Evolutionary conservation across 1,140 invertebrate genomes (phyloP).

Genomic region (Drosophila subpulchrella): DNA sequence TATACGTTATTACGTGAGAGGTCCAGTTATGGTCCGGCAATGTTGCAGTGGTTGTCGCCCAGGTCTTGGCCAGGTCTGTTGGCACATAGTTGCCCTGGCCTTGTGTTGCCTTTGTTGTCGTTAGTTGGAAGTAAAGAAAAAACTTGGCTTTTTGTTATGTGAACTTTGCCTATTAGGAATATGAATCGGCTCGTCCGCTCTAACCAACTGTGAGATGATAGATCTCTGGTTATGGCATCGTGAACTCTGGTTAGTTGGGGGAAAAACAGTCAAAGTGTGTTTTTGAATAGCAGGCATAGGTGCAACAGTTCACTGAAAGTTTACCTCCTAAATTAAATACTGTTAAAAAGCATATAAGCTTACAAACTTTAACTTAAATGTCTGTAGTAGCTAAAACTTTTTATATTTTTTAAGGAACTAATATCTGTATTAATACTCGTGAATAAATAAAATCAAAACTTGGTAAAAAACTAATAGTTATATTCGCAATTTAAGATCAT

Average conservation of each 20-base stretch:
- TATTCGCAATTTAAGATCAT: too few relatives aligned
- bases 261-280: neutral
- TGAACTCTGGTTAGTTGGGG: neutral
- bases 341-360: too few relatives aligned
- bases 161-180: slow-evolving; percentile 75
- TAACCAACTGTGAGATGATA: slow-evolving; percentile 1
- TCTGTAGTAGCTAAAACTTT: too few relatives aligned
- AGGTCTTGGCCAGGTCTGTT: slow-evolving; percentile 14
- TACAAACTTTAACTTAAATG: too few relatives aligned
- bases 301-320: neutral
- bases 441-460: too few relatives aligned
- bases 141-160: slow-evolving; percentile 44
- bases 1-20: slow-evolving; percentile 82
- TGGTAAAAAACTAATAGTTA: too few relatives aligned
- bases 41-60: slow-evolving; percentile 40
- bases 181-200: slow-evolving; percentile 17
- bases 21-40: slow-evolving; percentile 77
- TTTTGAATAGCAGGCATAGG: neutral
- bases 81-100: slow-evolving; percentile 36
- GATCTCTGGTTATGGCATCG: slow-evolving; percentile 17
- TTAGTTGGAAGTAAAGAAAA: slow-evolving; percentile 20
- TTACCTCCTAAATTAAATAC: too few relatives aligned
- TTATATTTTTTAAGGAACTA: too few relatives aligned
- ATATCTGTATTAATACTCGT: too few relatives aligned
- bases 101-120: slow-evolving; percentile 32